These are phyloP conservation scores for Mycetomoellerius zeteki DNA, from an alignment of 1,140 invertebrate species.

Conservation along the genomic window DNA sequence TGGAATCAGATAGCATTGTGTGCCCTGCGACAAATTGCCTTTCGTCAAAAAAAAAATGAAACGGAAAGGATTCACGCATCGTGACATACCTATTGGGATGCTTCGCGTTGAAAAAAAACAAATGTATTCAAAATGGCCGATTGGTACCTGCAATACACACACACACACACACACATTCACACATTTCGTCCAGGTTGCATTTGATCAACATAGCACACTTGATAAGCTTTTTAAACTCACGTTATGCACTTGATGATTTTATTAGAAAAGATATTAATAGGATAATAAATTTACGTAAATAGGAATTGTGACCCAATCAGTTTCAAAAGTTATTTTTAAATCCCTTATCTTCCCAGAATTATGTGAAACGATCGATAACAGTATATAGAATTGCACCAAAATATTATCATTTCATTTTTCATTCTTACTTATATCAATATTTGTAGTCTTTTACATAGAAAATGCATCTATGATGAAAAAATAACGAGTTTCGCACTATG, in stretches of 20 bases:
- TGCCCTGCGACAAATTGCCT: conserved; percentile 57
- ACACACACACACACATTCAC: conserved; percentile 16
- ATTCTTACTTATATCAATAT: not conserved
- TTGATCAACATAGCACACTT: not conserved
- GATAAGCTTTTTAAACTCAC: conserved; percentile 9
- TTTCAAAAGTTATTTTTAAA: not conserved
- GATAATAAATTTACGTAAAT: not conserved
- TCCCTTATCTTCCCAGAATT: not conserved
- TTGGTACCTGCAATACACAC: not conserved
- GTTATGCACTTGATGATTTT: not conserved
- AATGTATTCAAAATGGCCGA: conserved; percentile 50
- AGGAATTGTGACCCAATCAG: not conserved
- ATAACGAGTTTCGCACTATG: no score
- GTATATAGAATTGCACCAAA: conserved; percentile 3
- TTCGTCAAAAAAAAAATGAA: conserved; percentile 61
- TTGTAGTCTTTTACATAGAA: not conserved
- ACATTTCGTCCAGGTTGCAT: conserved; percentile 14
- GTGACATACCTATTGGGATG: conserved; percentile 56
- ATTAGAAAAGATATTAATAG: not conserved
- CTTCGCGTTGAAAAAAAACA: conserved; percentile 27
- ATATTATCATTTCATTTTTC: not conserved
- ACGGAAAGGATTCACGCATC: conserved; percentile 69
- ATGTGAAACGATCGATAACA: not conserved
- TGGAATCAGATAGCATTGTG: conserved; percentile 60
- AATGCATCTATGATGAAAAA: not conserved